Conservation (phyloP, 2,797 vertebrate genomes). For the Schizopygopsis malacanthus region DNA sequence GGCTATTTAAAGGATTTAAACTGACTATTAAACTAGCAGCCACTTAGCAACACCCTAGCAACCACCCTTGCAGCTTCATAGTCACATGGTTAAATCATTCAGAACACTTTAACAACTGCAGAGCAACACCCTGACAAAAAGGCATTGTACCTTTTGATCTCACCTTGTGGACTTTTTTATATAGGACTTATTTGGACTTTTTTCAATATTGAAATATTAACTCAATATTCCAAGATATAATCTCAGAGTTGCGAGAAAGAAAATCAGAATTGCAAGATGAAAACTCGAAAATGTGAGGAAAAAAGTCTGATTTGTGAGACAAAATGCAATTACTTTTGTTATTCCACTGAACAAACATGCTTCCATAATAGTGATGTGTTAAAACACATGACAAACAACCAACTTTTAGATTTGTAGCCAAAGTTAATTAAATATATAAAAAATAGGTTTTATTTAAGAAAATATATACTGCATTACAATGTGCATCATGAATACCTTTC, state of each 20-base stretch:
- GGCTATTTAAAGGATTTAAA: neutral
- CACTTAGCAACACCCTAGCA: conserved; percentile 1
- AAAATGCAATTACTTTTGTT: no score
- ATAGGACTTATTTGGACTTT: no score
- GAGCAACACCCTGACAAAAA: neutral
- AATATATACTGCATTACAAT: neutral
- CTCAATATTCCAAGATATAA: neutral
- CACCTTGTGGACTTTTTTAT: neutral
- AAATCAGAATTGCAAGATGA: no score
- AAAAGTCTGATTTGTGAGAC: no score
- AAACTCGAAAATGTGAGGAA: no score
- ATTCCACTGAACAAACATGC: no score
- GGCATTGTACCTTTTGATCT: neutral
- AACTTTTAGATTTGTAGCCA: neutral
- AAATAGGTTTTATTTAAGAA: neutral
- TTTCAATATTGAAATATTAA: no score
- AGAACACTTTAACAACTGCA: neutral
- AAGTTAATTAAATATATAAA: neutral
- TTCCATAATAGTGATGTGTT: neutral
- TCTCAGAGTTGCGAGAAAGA: neutral
- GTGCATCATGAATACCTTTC: neutral
- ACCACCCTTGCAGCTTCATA: conserved; percentile 1
- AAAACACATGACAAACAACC: neutral
- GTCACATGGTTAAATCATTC: neutral
- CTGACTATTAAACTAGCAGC: neutral